phyloP scores from a whole-genome alignment of 1,140 invertebrate species.

The Apis cerana region DNA sequence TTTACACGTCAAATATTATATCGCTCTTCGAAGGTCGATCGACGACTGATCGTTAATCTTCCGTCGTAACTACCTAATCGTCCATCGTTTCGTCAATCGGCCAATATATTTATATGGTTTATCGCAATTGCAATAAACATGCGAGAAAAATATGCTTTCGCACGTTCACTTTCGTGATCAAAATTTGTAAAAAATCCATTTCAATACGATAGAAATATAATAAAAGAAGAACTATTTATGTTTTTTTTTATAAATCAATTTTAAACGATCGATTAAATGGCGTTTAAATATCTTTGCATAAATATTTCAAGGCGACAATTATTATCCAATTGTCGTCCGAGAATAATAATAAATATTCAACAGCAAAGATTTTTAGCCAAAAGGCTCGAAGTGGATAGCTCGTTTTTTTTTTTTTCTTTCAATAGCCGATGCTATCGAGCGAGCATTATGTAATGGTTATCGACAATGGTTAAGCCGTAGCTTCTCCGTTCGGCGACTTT shows the following conservation, averaged over 20 bases:
- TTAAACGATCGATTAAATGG: no score
- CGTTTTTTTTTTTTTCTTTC: not conserved
- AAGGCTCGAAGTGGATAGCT: no score
- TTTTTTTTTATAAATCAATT: not conserved
- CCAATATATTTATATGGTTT: not conserved
- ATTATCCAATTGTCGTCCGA: no score
- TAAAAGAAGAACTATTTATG: not conserved
- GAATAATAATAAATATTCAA: no score
- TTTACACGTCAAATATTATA: slow-evolving; percentile 8
- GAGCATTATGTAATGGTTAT: slow-evolving; percentile 37
- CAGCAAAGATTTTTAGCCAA: no score
- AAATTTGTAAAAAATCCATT: not conserved
- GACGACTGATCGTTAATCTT: not conserved
- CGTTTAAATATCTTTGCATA: no score
- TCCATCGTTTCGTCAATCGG: not conserved
- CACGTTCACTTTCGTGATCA: not conserved
- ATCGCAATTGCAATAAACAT: no score
- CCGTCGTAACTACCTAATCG: not conserved
- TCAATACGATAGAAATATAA: not conserved
- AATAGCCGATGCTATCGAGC: not conserved
- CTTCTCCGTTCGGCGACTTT: slow-evolving; percentile 23
- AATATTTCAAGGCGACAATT: no score
- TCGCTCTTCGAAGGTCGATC: not conserved
- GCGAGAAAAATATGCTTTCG: not conserved
- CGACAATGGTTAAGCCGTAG: slow-evolving; percentile 34